phyloP scores from a whole-genome alignment of 2,888 invertebrate genomes.

The Petrolisthes manimaculis region DNA sequence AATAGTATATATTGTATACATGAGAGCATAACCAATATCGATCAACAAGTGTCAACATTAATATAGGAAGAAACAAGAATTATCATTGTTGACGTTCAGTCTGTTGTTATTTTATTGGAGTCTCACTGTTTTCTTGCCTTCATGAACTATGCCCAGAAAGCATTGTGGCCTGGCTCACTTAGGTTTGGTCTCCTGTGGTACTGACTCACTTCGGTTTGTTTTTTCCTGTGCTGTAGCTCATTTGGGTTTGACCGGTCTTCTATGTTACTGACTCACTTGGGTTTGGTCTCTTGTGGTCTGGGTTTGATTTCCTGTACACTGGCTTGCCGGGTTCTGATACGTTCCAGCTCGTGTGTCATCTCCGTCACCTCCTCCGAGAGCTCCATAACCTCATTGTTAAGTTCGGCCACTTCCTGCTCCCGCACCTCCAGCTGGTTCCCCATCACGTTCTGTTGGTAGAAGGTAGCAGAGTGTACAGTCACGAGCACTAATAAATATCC shows the following conservation, averaged over 20 bases:
- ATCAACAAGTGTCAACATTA: no score
- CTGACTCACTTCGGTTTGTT: no score
- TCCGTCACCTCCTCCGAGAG: neutral
- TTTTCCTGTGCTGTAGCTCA: neutral
- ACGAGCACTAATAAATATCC: no score
- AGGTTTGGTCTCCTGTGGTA: no score
- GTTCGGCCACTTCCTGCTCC: neutral
- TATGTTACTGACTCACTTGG: neutral
- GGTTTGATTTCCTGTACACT: neutral
- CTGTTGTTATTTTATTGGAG: no score
- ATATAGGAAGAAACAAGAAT: no score
- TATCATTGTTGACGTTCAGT: no score
- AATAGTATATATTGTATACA: no score
- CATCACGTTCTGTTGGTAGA: slow-evolving; percentile 13
- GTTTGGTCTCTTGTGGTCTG: neutral
- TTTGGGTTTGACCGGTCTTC: neutral
- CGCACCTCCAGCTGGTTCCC: slow-evolving; percentile 6
- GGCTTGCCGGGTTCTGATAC: neutral
- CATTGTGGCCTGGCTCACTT: no score
- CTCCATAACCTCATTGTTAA: slow-evolving; percentile 1
- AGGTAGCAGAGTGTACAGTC: neutral
- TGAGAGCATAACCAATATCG: no score
- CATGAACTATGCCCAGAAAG: no score
- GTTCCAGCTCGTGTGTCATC: neutral
- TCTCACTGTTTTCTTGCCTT: no score